Base-by-base conservation (phyloP, 2,888 invertebrate genomes). In the Nemapogon koenigi region DNA sequence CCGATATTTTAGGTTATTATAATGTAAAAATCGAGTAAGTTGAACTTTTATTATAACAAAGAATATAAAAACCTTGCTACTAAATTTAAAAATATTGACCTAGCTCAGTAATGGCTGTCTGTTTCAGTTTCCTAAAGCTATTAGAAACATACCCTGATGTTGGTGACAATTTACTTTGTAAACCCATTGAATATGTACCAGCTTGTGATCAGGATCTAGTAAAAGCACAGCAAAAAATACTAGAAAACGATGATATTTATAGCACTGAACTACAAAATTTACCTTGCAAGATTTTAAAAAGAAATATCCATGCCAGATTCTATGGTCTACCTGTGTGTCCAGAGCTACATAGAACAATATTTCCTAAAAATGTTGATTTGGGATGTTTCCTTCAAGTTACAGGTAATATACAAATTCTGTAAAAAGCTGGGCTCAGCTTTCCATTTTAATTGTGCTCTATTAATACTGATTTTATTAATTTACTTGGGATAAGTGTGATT, bases 321-420 rank as follows among this genome's bases (percentile, higher is more conserved):
- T 78, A 70, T 63, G 84, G 84, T 16, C 63, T 91, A 41, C 89
- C 90, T 1, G 81, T 83, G 1, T 86, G 85, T 55, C 86, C 87
- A 13, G 88, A 88, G 54, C 60, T 88, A 14, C 83, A 84, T 52
- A 69, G 87, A 42, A 82, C 80, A 11, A 65, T 79, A 28, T 84
- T 91, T 51, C 91, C 91, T 0, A 83, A 82, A 47, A 86, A 86
- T 61, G 81, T 84, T 41, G 89, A 91, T 66, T 66, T 87, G 49
- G 87, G 86, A 46, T 82, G 81, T 50, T 90, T 91, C 68, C 61
- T 91, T 39, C 87, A 88, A 62, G 76, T 93, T 17, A 84, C 87
- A 55, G 90, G 89, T 72, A 73, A 48, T 49, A 14, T 25, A 33
- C 22, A 16, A 37, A n/a, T n/a, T n/a, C n/a, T n/a, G n/a, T n/a